Base-by-base conservation (phyloP, 2,113 vertebrate species). In the Stegostoma tigrinum region DNA sequence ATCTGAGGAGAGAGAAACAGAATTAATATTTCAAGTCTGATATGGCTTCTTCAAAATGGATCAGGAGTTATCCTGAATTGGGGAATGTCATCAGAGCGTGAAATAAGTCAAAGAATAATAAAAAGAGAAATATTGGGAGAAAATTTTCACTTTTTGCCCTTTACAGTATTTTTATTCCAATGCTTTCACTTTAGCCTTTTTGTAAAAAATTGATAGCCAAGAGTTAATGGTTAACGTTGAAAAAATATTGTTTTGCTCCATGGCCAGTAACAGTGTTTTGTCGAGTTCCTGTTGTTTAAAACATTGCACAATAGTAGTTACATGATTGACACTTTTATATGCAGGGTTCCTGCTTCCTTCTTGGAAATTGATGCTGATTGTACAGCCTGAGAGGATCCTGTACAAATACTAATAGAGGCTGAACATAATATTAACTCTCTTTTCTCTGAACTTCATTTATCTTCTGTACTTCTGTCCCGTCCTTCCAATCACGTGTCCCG, bases 221-320 rank as follows among this genome's bases (percentile, higher is more conserved):
- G 55, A n/a, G 55, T 91, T n/a, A 91, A 64, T 21, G 89, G 89
- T 64, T 38, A n/a, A 34, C 55, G 55, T n/a, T 91, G 55, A n/a
- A 64, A 64, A 61, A 91, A 91, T 64, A 91, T 91, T 91, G 17
- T 91, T 91, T 91, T 91, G 89, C 64, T 91, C 19, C 89, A 34
- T 38, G 61, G 55, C 61, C 89, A 91, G 34, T 66, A 91, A 91
- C 17, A 38, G n/a, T 23, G 12, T 30, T 91, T 91, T 61, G 55
- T 0, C 38, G 89, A 91, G n/a, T n/a, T 90, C 52, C 55, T 66
- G 61, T 91, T 91, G 89, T 66, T 91, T 38, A 91, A 91, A 91
- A 34, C 61, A 91, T 66, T 83, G 38, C 80, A 42, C 38, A 42
- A 21, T 42, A 83, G 17, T 19, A 83, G 78, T 21, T 83, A 42